These are phyloP conservation scores for Oryctolagus cuniculus DNA, from an alignment of 2,113 vertebrate genomes.

Conservation along the genomic window mOryCun1.1 NC_091438.1:80020001-80020500, in stretches of 20 bases:
- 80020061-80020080: not conserved
- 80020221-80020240: not conserved
- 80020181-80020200: fast-evolving
- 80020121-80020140: not conserved
- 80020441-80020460: not conserved
- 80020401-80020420: not conserved
- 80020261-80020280: not conserved
- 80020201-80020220: not conserved
- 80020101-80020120: not conserved
- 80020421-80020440: not conserved
- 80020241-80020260: not conserved
- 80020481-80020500: not conserved
- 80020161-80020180: not conserved
- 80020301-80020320: not conserved
- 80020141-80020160: not conserved
- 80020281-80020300: not conserved
- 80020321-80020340: slow-evolving; percentile 7
- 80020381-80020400: no score
- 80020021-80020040: not conserved
- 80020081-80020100: not conserved
- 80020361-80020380: not conserved
- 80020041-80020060: not conserved
- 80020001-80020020: not conserved
- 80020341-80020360: slow-evolving; percentile 11
- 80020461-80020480: not conserved